Percentiles rank a stretch among this genome's conserved stretches.
These are phyloP conservation scores for Epicauta chinensis DNA, from an alignment of 1,140 invertebrate species.

Conservation along the genomic window DNA sequence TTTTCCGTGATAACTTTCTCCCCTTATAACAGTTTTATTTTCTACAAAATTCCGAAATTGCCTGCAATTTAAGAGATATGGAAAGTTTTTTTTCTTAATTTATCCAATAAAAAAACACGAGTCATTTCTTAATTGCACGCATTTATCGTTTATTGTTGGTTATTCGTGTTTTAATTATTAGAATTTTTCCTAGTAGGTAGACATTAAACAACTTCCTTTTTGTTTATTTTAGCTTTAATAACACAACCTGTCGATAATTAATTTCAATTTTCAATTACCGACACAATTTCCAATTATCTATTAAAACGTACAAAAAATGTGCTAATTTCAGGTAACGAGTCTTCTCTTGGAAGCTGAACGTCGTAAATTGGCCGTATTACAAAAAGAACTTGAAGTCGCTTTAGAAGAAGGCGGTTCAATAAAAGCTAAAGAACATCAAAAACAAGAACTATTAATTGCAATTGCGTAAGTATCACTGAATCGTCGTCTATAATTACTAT, in stretches of 20 bases:
- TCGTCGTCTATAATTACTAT: not conserved
- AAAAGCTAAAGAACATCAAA: slow-evolving; percentile 61
- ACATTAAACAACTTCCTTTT: no score
- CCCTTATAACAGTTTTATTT: no score
- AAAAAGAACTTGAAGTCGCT: slow-evolving; percentile 57
- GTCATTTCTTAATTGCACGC: no score
- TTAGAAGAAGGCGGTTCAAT: slow-evolving; percentile 58
- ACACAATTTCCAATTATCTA: not conserved
- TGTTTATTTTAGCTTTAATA: no score
- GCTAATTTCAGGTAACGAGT: slow-evolving; percentile 56
- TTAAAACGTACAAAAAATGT: not conserved
- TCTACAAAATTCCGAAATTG: no score
- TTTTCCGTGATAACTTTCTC: no score
- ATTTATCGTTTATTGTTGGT: no score
- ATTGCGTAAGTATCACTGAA: slow-evolving; percentile 53
- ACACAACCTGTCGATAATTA: not conserved
- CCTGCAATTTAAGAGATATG: no score
- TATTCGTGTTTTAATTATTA: no score
- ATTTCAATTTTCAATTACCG: not conserved
- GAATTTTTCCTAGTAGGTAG: no score
- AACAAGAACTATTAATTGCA: slow-evolving; percentile 58
- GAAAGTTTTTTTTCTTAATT: no score
- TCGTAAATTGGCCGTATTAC: slow-evolving; percentile 57
- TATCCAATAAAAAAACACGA: no score
- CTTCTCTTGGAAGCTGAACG: slow-evolving; percentile 61